phyloP scores from a whole-genome alignment of 1,140 invertebrate genomes.

The Tachypleus tridentatus region DNA sequence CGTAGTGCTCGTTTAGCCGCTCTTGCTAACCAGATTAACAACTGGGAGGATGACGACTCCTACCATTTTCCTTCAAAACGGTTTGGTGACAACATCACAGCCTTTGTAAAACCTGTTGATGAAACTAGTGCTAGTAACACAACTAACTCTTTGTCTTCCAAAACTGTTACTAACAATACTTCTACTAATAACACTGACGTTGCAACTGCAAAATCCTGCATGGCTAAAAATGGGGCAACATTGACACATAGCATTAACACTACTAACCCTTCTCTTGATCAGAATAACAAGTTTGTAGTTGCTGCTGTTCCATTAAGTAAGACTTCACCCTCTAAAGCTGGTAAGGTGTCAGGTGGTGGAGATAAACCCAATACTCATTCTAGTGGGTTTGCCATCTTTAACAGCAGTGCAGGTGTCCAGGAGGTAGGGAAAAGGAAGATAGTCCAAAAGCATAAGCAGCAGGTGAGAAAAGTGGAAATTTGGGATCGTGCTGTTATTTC shows the following conservation, averaged over 20 bases:
- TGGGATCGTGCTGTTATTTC: slow-evolving; percentile 16
- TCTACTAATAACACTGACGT: no score
- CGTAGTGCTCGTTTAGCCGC: slow-evolving; percentile 3
- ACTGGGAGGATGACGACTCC: slow-evolving; percentile 15
- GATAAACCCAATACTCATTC: no score
- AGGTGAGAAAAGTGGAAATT: slow-evolving; percentile 5
- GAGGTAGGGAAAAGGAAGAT: background rate
- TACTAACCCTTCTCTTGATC: background rate
- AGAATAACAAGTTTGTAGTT: background rate
- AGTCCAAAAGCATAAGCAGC: no score
- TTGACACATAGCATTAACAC: slow-evolving; percentile 6
- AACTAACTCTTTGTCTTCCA: no score
- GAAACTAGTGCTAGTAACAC: no score
- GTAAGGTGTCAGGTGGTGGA: no score
- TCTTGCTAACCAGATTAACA: slow-evolving; percentile 14
- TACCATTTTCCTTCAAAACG: slow-evolving; percentile 7
- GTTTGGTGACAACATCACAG: background rate
- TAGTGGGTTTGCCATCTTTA: no score
- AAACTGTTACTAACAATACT: no score
- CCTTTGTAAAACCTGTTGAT: no score
- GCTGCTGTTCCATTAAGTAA: background rate
- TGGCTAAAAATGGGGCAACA: no score
- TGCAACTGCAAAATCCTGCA: no score
- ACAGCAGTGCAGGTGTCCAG: background rate
- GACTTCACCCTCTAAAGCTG: no score